A percentile compares a stretch with the other conserved stretches of the same genome.
These are phyloP conservation scores for Pelecanoides urinatrix DNA, from an alignment of 2,113 vertebrate genomes.

Conservation along the genomic window DNA sequence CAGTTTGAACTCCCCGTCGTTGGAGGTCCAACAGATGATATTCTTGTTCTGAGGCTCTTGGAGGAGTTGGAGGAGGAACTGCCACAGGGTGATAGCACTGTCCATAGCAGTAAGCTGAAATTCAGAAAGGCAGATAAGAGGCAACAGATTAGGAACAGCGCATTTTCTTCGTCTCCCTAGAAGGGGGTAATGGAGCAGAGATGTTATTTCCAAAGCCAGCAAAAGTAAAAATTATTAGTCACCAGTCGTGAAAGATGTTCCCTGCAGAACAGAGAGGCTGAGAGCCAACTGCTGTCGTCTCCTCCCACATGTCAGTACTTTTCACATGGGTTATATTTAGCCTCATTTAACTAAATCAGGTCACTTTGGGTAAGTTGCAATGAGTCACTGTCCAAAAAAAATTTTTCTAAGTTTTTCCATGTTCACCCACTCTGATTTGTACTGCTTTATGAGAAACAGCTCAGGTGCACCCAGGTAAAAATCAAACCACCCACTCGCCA, in stretches of 20 bases:
- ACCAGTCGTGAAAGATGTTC: conserved; percentile 12
- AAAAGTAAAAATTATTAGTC: conserved; percentile 38
- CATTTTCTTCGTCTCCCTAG: background rate
- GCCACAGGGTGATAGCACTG: conserved; percentile 97
- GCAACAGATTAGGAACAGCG: background rate
- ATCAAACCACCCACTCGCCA: background rate
- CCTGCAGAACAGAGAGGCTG: conserved; percentile 39
- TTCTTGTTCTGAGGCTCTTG: conserved; percentile 89
- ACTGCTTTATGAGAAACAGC: background rate
- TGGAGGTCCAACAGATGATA: conserved; percentile 96
- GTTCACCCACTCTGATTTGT: background rate
- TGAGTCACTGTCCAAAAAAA: conserved; percentile 45
- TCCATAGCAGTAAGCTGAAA: conserved; percentile 89
- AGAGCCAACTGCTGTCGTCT: background rate
- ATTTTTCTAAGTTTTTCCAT: background rate
- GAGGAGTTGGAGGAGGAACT: conserved; percentile 97
- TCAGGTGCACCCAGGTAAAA: conserved; percentile 10
- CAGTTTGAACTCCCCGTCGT: conserved; percentile 96
- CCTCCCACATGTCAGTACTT: conserved; percentile 54
- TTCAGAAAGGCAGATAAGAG: background rate
- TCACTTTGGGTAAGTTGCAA: conserved; percentile 60
- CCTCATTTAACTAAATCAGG: conserved; percentile 65
- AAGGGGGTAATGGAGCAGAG: background rate
- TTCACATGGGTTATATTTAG: conserved; percentile 64
- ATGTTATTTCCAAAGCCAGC: conserved; percentile 34